Base-by-base conservation (phyloP, 2,888 invertebrate species). In the Prostheceraeus crozeri region DNA sequence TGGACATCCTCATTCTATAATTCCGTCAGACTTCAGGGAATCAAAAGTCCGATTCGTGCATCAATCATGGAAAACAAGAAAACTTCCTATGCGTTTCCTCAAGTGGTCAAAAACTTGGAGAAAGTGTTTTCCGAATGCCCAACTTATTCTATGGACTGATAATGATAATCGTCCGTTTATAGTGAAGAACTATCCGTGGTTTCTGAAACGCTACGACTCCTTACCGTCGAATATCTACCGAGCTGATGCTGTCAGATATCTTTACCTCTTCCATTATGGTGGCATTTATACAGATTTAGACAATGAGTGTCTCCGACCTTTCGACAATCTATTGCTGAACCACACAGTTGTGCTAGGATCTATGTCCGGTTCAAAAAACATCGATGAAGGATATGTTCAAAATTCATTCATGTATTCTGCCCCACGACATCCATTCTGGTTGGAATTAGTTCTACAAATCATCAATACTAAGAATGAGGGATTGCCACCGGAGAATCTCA, bases 261-360 rank as follows among this genome's bases (percentile, higher is more conserved):
- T 55, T 19, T 55, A 55, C 48, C 11, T 55, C n/a, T 55, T 19
- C 33, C 55, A 54, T 16, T 55, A 55, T 21, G 55, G 55, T 11
- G 55, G 55, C n/a, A 35, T 55, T 19, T 55, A 55, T 21, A 16
- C 19, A n/a, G 55, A 55, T 23, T 21, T 55, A 11, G 55, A 55
- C 55, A 16, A 23, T n/a, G 55, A 55, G 52, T 55, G 55, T 46
- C 55, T 55, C 11, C 51, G 48, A 35, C 36, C 35, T 11, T 55
- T 55, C 33, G 19, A 46, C 14, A 33, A 55, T 23, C 55, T 55
- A 14, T 23, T 55, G 16, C 35, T 3, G 10, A 55, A 55, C 33
- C 36, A 35, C 33, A 10, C 11, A 21, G n/a, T 55, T 14, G 55
- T 55, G 11, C 21, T 55, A 16, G 55, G 55, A 19, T 33, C 55